These are phyloP conservation scores for Agrochola lota DNA, from an alignment of 2,888 invertebrate genomes.

Conservation along the genomic window DNA sequence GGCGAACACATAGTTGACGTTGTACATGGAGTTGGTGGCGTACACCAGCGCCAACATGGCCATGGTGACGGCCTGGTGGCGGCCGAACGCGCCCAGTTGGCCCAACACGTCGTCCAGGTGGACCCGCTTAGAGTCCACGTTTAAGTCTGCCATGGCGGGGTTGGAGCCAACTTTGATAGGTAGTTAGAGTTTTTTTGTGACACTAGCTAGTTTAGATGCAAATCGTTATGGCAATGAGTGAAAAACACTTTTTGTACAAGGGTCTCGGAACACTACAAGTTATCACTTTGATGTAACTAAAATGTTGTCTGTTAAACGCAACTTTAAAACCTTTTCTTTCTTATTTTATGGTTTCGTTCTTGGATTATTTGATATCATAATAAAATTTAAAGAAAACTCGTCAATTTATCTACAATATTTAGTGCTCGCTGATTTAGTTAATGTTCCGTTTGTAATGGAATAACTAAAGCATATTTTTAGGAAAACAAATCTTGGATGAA, in stretches of 20 bases:
- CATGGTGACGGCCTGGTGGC: slow-evolving; percentile 85
- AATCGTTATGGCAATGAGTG: not conserved
- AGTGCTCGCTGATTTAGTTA: not conserved
- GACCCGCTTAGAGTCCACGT: slow-evolving; percentile 65
- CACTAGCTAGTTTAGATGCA: not conserved
- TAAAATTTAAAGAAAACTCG: not conserved
- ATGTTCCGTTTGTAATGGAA: not conserved
- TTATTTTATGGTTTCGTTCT: not conserved
- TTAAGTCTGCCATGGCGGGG: slow-evolving; percentile 61
- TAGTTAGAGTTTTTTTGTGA: not conserved
- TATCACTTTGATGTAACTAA: not conserved
- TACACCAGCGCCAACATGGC: slow-evolving; percentile 85
- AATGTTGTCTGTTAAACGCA: not conserved
- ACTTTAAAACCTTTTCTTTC: not conserved
- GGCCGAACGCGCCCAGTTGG: slow-evolving; percentile 86
- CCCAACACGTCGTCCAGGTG: slow-evolving; percentile 85
- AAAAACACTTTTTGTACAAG: not conserved
- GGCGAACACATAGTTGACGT: slow-evolving; percentile 86
- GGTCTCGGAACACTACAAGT: not conserved
- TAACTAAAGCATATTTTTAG: not conserved
- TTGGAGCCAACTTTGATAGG: not conserved
- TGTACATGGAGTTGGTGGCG: slow-evolving; percentile 87
- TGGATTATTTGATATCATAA: not conserved
- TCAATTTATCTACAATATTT: not conserved
- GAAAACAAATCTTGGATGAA: no score